Evolutionary conservation across 2,888 invertebrate species (phyloP).

Genomic region (Autographa gamma): DNA sequence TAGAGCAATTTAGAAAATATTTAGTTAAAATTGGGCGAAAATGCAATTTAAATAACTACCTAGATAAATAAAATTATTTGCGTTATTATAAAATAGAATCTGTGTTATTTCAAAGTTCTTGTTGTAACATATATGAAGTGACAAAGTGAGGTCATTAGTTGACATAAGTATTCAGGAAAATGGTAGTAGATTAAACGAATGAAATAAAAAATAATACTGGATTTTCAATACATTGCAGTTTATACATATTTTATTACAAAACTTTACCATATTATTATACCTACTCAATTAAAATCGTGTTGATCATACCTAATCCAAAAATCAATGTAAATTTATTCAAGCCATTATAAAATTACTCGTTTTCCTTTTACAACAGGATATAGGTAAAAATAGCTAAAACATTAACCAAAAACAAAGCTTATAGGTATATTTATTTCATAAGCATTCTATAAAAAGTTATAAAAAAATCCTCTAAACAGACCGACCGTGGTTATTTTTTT

Average conservation of each 20-base stretch:
- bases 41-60: too few relatives aligned
- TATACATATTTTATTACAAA: neutral
- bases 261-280: neutral
- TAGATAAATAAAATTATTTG: too few relatives aligned
- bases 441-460: constrained; percentile 47
- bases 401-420: constrained; percentile 2
- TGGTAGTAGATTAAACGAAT: too few relatives aligned
- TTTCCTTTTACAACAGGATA: constrained; percentile 20
- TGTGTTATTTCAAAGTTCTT: too few relatives aligned
- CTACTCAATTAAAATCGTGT: neutral
- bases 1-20: too few relatives aligned
- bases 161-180: too few relatives aligned
- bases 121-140: too few relatives aligned
- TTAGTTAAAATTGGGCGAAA: too few relatives aligned
- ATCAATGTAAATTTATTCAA: neutral
- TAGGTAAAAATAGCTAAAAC: constrained; percentile 42
- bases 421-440: constrained; percentile 27
- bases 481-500: constrained; percentile 64
- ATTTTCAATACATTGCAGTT: too few relatives aligned
- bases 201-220: too few relatives aligned
- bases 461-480: constrained; percentile 59
- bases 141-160: too few relatives aligned
- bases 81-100: too few relatives aligned
- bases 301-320: neutral
- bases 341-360: neutral